Evolutionary conservation across 1,140 invertebrate genomes (phyloP).

Genomic region (Pogonomyrmex californicus): DNA sequence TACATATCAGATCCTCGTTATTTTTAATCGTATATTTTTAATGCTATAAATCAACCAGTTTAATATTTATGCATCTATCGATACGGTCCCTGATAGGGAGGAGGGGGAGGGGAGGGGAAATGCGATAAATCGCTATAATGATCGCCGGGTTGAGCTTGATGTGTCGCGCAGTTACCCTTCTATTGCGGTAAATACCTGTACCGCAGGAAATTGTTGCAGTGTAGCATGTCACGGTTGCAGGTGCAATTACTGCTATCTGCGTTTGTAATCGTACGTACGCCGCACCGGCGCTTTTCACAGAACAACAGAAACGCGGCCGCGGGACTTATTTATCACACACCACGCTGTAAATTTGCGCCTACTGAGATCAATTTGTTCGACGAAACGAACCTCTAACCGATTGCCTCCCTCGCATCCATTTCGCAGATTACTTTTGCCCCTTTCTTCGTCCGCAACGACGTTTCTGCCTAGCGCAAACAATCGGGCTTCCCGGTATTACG

Average conservation of each 20-base stretch:
- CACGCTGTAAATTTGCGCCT: slow-evolving; percentile 67
- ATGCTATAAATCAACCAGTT: slow-evolving; percentile 17
- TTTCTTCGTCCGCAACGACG: slow-evolving; percentile 31
- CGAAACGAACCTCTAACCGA: slow-evolving; percentile 65
- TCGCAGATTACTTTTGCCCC: slow-evolving; percentile 60
- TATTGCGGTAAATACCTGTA: slow-evolving; percentile 62
- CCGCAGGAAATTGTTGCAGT: slow-evolving; percentile 73
- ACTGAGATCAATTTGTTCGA: slow-evolving; percentile 75
- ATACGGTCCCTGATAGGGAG: neutral
- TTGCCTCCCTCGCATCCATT: slow-evolving; percentile 68
- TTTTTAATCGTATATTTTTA: slow-evolving; percentile 39
- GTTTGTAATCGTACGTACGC: slow-evolving; percentile 67
- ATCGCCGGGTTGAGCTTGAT: slow-evolving; percentile 49
- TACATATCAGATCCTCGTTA: slow-evolving; percentile 14
- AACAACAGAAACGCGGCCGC: slow-evolving; percentile 72
- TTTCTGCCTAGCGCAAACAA: slow-evolving; percentile 31
- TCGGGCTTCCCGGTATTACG: slow-evolving; percentile 25
- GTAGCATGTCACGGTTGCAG: slow-evolving; percentile 72
- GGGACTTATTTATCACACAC: slow-evolving; percentile 73
- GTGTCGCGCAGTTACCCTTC: slow-evolving; percentile 51
- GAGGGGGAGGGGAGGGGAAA: neutral
- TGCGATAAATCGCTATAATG: slow-evolving; percentile 61
- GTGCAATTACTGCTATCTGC: slow-evolving; percentile 72
- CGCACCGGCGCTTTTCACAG: slow-evolving; percentile 68
- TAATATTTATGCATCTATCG: slow-evolving; percentile 36